phyloP scores from a whole-genome alignment of 1,140 invertebrate species.

The Monomorium pharaonis region DNA sequence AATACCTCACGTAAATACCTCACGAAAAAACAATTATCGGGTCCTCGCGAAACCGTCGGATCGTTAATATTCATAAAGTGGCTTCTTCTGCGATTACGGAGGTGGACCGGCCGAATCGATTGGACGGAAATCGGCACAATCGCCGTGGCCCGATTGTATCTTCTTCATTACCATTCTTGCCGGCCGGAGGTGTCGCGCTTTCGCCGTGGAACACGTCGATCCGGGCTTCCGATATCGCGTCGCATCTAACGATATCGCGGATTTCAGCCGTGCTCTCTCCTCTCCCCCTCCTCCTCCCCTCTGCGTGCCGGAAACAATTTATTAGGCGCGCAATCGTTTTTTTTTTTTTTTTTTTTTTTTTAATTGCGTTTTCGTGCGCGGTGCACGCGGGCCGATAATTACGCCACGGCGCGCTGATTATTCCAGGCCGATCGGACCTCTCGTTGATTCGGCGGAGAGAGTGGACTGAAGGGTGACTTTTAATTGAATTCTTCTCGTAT shows the following conservation, averaged over 20 bases:
- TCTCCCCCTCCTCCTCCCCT: not conserved
- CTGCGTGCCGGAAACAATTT: constrained; percentile 40
- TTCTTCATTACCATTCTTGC: constrained; percentile 55
- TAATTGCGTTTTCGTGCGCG: constrained; percentile 7
- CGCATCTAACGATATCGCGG: constrained; percentile 13
- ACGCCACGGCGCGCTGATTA: constrained; percentile 27
- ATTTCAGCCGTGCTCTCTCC: not conserved
- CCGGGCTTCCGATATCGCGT: not conserved
- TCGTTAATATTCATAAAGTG: constrained; percentile 54
- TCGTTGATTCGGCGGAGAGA: constrained; percentile 29
- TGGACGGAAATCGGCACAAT: constrained; percentile 3
- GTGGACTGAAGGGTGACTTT: constrained; percentile 45
- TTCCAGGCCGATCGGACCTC: constrained; percentile 17
- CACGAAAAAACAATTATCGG: constrained; percentile 43
- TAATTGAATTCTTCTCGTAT: constrained; percentile 52
- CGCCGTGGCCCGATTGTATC: constrained; percentile 32
- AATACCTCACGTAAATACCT: constrained; percentile 51
- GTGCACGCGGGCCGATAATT: constrained; percentile 26
- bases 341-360: constrained; percentile 35
- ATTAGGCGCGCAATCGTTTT: constrained; percentile 12
- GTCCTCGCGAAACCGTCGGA: constrained; percentile 34
- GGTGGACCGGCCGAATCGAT: constrained; percentile 26
- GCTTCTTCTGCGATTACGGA: constrained; percentile 14
- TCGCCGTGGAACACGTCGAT: constrained; percentile 37
- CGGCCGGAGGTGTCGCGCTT: constrained; percentile 31